Conservation (phyloP, 53 echinoderm and acorn worm genomes). For the Paracentrotus lividus region DNA sequence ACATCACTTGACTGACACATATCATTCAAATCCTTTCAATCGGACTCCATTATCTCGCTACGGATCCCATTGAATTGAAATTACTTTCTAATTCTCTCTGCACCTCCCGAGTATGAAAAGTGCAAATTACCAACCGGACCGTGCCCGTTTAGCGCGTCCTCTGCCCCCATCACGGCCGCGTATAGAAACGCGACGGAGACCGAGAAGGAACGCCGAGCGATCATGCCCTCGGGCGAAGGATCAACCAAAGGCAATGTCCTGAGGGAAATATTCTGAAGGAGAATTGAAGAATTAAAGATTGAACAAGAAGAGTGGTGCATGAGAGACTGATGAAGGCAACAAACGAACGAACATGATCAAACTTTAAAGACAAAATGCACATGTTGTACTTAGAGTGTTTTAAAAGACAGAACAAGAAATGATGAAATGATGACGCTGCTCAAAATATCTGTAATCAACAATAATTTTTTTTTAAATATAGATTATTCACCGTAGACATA, state of each 20-base stretch:
- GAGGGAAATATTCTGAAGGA: constrained; percentile 53
- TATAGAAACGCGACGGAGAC: constrained; percentile 19
- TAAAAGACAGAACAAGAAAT: neutral
- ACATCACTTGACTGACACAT: constrained; percentile 49
- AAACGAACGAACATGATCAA: constrained; percentile 39
- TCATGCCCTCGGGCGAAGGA: constrained; percentile 37
- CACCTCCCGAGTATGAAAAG: constrained; percentile 51
- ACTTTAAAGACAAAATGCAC: constrained; percentile 47
- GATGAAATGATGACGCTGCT: neutral
- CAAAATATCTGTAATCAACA: neutral
- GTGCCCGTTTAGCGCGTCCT: constrained; percentile 1
- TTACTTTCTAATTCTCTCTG: constrained; percentile 63
- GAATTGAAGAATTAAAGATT: constrained; percentile 59
- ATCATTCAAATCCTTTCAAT: constrained; percentile 60
- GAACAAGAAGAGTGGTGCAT: constrained; percentile 52
- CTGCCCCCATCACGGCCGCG: constrained; percentile 10
- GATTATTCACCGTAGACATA: no score
- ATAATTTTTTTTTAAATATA: neutral
- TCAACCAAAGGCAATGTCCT: constrained; percentile 53
- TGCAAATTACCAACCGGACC: constrained; percentile 58
- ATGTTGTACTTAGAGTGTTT: neutral
- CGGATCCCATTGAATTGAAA: constrained; percentile 63
- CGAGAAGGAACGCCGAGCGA: neutral
- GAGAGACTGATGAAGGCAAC: constrained; percentile 41
- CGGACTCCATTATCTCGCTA: constrained; percentile 24